Base-by-base conservation (phyloP, 1,140 invertebrate species). In the Pissodes strobi region DNA sequence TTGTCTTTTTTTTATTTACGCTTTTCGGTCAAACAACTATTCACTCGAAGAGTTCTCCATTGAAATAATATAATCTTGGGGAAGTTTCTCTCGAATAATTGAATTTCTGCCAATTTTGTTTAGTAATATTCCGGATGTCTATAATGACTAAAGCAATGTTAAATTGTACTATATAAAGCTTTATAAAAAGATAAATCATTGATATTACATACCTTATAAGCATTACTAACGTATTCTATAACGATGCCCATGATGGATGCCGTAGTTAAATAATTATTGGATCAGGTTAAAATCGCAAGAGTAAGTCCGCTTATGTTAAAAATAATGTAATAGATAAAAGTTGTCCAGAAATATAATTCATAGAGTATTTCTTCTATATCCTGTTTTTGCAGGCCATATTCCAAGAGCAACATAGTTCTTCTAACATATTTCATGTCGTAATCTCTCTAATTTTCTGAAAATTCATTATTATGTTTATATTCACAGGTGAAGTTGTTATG, bases 401-500 rank as follows among this genome's bases (percentile, higher is more conserved):
- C 65, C 21, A 61, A 37, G 9, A 61, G 17, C 18, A 62, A 17
- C 49, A 61, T 56, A 10, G 39, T 34, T 23, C 18, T 25, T 56
- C 18, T 43, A 12, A 39, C 39, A 46, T 46, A 60, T 46, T 23
- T 43, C 37, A 66, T 21, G 37, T 60, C 49, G 15, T 49, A 27
- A 27, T 52, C 10, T 49, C 37, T 46, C 10, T 0, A 23, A 27
- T 25, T 18, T 13, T 56, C 19, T 56, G 12, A 8, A 23, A 39
- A 56, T n/a, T n/a, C n/a, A n/a, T n/a, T n/a, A n/a, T n/a, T n/a
- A n/a, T n/a, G n/a, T n/a, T n/a, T n/a, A n/a, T n/a, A n/a, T n/a
- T n/a, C 17, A 74, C 75, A 19, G 74, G 72, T 19, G 39, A 60
- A 37, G 58, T 76, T 43, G 70, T 76, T 19, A 65, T 56, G 18